Evolutionary conservation across 35 echinoderm and acorn worm species (phyloP), one percentile per base, ranked within the genome.

Genomic region (Lytechinus pictus): DNA sequence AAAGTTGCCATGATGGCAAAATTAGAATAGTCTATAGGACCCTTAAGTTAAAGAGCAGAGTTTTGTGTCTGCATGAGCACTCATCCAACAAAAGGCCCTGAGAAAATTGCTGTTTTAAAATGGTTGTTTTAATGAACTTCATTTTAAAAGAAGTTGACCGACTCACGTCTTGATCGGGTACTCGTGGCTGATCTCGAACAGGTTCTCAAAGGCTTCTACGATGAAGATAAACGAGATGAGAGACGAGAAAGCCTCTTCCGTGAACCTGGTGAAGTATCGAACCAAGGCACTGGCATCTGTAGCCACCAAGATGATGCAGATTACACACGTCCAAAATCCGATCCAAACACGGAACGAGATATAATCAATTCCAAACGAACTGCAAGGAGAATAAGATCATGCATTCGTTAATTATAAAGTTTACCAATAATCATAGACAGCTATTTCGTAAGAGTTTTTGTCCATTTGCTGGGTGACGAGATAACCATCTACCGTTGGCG

Each of bases 201-300:
- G 94, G 94, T 99, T 99, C 86, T 99, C 96, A 94, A 99, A 97
- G 21, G 98, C 98, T 87, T 99, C 96, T 16, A 97, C 98, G 89
- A 99, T 99, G 94, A 99, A 99, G 97, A 99, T 99, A 89, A 99
- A 99, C 4, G 98, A 96, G 54, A 99, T 99, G 71, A 99, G 96
- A 21, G 98, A 97, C 0, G 98, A 95, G 56, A 99, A 99, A 24
- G 98, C 97, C 94, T 99, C 98, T 87, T 99, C 98, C 0, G 98
- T 99, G 60, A 99, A 99, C 6, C 98, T 86, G 54, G 98, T 99
- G 52, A 99, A 96, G 94, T 99, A 97, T 10, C 98, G 96, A 52
- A 99, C 98, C 28, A 96, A 94, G 58, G 98, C 98, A 61, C 98
- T 99, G 29, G 97, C 97, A 60, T 99, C 98, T 8, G 98, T 99